Conservation (phyloP, 2,113 vertebrate species). For the Phylloscopus whistleri region DNA sequence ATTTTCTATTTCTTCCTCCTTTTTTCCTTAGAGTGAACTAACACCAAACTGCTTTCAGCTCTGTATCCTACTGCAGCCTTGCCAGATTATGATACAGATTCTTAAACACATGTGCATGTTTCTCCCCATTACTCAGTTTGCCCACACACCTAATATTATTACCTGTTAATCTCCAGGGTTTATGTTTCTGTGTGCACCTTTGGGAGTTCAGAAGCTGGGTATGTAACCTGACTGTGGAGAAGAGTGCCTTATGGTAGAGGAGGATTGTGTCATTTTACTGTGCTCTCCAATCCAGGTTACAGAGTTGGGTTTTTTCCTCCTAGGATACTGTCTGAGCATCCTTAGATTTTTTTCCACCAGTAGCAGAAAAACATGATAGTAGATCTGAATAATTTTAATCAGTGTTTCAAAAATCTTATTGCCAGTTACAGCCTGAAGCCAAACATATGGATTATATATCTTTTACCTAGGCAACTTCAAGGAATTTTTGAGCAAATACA, state of each 20-base stretch:
- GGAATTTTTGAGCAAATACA: background rate
- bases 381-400: background rate
- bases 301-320: background rate
- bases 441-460: background rate
- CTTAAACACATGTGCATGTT: rapidly evolving
- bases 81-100: background rate
- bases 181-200: background rate
- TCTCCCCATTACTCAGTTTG: background rate
- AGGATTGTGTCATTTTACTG: background rate
- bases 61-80: background rate
- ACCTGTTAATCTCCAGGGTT: background rate
- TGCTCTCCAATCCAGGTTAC: background rate
- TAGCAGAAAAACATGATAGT: background rate
- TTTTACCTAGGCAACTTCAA: background rate
- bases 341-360: background rate
- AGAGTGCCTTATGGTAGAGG: background rate
- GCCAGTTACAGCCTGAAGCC: background rate
- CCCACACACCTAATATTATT: background rate
- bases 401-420: background rate
- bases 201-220: background rate
- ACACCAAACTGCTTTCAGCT: background rate
- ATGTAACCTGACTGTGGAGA: background rate
- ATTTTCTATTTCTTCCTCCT: background rate
- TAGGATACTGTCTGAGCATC: background rate
- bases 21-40: rapidly evolving